phyloP scores from a whole-genome alignment of 2,797 vertebrate species.

The Pangasius macronema region DNA sequence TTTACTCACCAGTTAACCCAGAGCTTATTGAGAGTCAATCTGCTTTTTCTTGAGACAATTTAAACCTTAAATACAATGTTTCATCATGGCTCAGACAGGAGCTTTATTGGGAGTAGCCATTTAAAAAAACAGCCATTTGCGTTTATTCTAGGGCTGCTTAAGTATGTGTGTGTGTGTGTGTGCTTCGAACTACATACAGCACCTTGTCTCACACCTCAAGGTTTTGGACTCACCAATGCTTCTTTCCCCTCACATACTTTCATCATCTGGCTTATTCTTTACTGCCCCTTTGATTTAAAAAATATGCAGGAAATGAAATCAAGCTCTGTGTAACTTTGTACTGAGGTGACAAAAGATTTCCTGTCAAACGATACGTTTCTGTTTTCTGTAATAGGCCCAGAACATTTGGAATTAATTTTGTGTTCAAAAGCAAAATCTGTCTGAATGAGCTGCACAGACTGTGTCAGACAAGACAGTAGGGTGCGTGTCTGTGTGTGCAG shows the following conservation, averaged over 20 bases:
- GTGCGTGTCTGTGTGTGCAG: slow-evolving; percentile 11
- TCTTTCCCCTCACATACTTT: not conserved
- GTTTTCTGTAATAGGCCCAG: slow-evolving; percentile 11
- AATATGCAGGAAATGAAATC: slow-evolving; percentile 27
- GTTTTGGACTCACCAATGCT: slow-evolving; percentile 1
- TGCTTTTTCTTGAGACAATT: not conserved
- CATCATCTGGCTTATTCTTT: slow-evolving; percentile 3
- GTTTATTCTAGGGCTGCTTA: not conserved
- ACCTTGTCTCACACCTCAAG: slow-evolving; percentile 2
- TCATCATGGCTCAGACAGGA: not conserved
- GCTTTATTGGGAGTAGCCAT: not conserved
- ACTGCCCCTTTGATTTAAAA: not conserved
- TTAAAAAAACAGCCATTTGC: slow-evolving; percentile 6
- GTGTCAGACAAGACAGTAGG: slow-evolving; percentile 37
- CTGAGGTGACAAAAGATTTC: slow-evolving; percentile 19
- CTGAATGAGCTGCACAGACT: slow-evolving; percentile 17
- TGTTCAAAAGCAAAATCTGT: slow-evolving; percentile 19
- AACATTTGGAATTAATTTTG: slow-evolving; percentile 39
- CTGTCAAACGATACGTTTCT: slow-evolving; percentile 3
- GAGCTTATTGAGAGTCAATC: not conserved
- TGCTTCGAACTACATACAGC: not conserved
- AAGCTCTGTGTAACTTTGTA: slow-evolving; percentile 11
- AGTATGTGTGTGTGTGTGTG: not conserved
- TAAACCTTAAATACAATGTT: slow-evolving; percentile 12
- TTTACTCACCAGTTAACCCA: not conserved